A percentile compares a stretch with the other conserved stretches of the same genome.
Conservation (phyloP, 2,888 invertebrate species). For the Eristalis arbustorum region DNA sequence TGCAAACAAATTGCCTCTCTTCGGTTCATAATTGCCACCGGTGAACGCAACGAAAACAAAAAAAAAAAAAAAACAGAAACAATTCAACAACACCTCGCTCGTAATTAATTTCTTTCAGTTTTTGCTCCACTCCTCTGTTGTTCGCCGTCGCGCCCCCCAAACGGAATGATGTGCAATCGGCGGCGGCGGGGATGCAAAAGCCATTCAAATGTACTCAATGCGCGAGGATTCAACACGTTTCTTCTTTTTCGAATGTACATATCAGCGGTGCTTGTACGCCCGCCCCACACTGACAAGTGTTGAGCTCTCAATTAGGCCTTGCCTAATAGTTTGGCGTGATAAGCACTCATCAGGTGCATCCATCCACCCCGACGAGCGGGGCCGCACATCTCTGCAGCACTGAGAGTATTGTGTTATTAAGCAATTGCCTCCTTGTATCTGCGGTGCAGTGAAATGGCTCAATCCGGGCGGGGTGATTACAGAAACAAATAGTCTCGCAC, state of each 20-base stretch:
- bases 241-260: not conserved
- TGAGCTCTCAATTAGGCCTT: slow-evolving; percentile 63
- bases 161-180: not conserved
- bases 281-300: slow-evolving; percentile 48
- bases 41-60: not conserved
- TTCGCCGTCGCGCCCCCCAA: not conserved
- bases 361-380: slow-evolving; percentile 41
- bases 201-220: not conserved
- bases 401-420: slow-evolving; percentile 46
- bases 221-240: not conserved
- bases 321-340: slow-evolving; percentile 67
- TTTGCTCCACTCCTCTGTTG: not conserved
- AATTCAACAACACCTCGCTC: slow-evolving; percentile 62
- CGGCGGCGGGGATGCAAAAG: not conserved
- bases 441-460: slow-evolving; percentile 36
- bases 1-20: slow-evolving; percentile 48
- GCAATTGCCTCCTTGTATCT: not conserved
- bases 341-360: slow-evolving; percentile 54
- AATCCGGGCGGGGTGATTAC: slow-evolving; percentile 57
- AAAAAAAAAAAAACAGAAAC: slow-evolving; percentile 1
- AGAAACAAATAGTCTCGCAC: slow-evolving; percentile 51
- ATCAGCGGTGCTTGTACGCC: not conserved
- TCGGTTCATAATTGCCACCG: slow-evolving; percentile 32
- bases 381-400: slow-evolving; percentile 49
- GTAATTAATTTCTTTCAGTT: slow-evolving; percentile 32